These are phyloP conservation scores for Bergia sp. DNA, from an alignment of 92 coral and sea anemone genomes.

Conservation along the genomic window DNA sequence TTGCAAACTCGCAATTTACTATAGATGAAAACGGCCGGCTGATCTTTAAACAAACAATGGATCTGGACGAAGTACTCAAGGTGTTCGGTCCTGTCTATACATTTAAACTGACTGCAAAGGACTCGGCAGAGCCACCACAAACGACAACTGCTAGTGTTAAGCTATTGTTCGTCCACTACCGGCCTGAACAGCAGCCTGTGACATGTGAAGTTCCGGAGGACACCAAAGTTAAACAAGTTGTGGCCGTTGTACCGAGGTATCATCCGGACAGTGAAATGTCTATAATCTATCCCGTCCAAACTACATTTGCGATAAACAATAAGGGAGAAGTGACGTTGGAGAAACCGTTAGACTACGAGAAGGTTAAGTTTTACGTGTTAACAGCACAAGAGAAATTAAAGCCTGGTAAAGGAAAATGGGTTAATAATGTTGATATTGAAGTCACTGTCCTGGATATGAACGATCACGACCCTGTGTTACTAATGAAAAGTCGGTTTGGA, in stretches of 20 bases:
- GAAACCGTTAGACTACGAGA: conserved; percentile 70
- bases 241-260: conserved; percentile 62
- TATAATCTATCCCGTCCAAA: conserved; percentile 60
- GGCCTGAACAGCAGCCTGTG: conserved; percentile 53
- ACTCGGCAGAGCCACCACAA: conserved; percentile 67
- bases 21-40: conserved; percentile 68
- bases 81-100: conserved; percentile 45
- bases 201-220: conserved; percentile 61
- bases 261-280: conserved; percentile 66
- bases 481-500: conserved; percentile 39
- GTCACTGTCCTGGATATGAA: conserved; percentile 71
- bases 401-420: conserved; percentile 39
- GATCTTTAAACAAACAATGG: conserved; percentile 54
- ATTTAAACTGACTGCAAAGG: conserved; percentile 67
- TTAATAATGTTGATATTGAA: conserved; percentile 57
- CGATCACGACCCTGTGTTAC: conserved; percentile 69
- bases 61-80: conserved; percentile 33
- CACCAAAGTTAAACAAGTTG: conserved; percentile 45
- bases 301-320: conserved; percentile 68
- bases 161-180: conserved; percentile 55
- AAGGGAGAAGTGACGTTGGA: conserved; percentile 57
- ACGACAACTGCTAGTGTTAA: conserved; percentile 56
- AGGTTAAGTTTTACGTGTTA: conserved; percentile 52
- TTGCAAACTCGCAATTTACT: conserved; percentile 43
- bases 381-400: conserved; percentile 63